phyloP scores from a whole-genome alignment of 1,140 invertebrate genomes.

The Microvelia longipes region DNA sequence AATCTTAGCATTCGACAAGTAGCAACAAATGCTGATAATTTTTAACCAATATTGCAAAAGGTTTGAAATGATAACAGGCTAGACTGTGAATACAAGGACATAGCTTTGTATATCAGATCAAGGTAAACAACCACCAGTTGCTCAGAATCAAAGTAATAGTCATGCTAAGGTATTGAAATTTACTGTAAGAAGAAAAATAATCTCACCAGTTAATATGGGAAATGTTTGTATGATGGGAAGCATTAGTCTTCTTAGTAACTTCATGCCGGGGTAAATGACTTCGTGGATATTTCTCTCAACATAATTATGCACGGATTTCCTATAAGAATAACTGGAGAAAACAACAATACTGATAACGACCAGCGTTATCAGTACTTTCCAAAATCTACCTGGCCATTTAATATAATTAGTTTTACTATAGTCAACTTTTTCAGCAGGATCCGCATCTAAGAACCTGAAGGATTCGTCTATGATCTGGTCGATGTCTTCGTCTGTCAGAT shows the following conservation, averaged over 20 bases:
- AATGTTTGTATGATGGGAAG: constrained; percentile 43
- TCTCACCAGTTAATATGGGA: constrained; percentile 45
- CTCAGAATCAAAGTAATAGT: no score
- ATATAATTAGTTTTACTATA: background rate
- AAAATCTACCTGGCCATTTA: constrained; percentile 1
- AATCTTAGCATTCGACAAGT: no score
- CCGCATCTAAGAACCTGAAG: constrained; percentile 30
- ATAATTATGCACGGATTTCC: constrained; percentile 35
- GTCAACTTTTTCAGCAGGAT: constrained; percentile 10
- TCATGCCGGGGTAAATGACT: constrained; percentile 49
- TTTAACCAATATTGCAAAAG: no score
- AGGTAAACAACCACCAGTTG: no score
- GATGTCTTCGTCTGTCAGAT: constrained; percentile 35
- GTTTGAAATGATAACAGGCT: no score
- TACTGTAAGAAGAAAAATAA: no score
- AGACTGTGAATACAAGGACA: no score
- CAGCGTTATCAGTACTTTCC: background rate
- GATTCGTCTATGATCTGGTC: constrained; percentile 35
- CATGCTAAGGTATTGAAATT: no score
- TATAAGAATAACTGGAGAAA: constrained; percentile 6
- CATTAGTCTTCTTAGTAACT: constrained; percentile 40
- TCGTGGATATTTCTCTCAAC: constrained; percentile 46
- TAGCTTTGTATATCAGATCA: no score
- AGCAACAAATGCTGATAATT: no score
- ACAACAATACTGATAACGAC: constrained; percentile 2